Evolutionary conservation across 1,140 invertebrate genomes (phyloP).

Genomic region (Anoplophora glabripennis): DNA sequence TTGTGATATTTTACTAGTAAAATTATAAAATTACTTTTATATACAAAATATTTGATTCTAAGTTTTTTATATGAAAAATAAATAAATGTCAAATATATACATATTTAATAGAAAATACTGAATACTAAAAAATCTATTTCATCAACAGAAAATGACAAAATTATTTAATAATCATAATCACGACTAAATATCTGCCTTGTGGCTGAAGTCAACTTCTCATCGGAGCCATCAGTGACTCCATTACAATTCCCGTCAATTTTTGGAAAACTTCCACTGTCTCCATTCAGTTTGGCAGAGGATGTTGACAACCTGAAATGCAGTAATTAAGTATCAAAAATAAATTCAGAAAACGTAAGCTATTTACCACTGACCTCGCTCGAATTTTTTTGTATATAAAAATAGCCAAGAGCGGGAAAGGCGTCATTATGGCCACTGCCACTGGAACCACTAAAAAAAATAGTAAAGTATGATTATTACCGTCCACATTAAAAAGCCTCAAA

Average conservation of each 20-base stretch:
- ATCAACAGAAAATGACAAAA: background rate
- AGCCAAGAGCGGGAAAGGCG: constrained; percentile 76
- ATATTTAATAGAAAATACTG: background rate
- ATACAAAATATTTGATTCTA: no score
- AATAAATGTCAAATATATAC: background rate
- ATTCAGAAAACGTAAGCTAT: background rate
- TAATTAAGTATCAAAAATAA: background rate
- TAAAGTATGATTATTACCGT: no score
- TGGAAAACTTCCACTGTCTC: no score
- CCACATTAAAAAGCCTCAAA: no score
- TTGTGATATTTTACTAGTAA: no score
- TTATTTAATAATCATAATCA: background rate
- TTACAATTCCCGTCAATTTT: no score
- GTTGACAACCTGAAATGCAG: constrained; percentile 1
- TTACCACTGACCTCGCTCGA: constrained; percentile 37
- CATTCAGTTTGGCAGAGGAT: background rate
- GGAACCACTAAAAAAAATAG: constrained; percentile 65
- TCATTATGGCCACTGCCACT: constrained; percentile 89
- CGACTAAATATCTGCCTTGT: background rate
- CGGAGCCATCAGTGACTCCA: no score
- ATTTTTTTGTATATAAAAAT: constrained; percentile 58
- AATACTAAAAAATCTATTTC: background rate
- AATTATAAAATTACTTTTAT: no score
- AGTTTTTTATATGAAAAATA: background rate
- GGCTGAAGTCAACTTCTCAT: no score